A percentile compares a stretch with the other conserved stretches of the same genome.
Conservation (phyloP, 2,113 vertebrate species). For the Machaerirhynchus nigripectus region DNA sequence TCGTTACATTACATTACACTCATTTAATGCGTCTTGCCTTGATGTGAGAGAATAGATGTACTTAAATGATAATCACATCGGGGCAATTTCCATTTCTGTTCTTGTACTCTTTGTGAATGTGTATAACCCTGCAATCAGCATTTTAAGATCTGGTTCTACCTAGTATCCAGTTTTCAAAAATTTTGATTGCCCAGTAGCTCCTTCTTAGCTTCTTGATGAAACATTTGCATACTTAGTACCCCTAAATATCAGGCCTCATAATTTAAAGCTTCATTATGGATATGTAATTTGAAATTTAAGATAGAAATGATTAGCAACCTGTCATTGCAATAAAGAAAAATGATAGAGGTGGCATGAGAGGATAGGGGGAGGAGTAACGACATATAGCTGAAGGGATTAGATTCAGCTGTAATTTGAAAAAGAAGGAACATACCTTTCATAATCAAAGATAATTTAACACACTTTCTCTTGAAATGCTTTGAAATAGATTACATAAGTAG, state of each 20-base stretch:
- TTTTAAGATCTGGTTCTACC: constrained; percentile 13
- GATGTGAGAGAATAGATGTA: neutral
- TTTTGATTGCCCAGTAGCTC: constrained; percentile 24
- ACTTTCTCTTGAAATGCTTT: neutral
- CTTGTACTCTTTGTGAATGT: neutral
- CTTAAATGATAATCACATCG: constrained; percentile 39
- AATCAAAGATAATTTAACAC: neutral
- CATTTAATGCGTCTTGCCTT: constrained; percentile 2
- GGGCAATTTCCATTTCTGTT: constrained; percentile 2
- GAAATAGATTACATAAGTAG: neutral
- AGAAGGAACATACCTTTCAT: neutral
- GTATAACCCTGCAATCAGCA: constrained; percentile 29
- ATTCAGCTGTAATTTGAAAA: neutral
- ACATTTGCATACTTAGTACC: neutral
- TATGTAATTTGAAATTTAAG: neutral
- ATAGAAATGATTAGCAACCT: neutral
- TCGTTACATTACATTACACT: neutral
- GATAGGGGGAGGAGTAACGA: neutral
- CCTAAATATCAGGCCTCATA: neutral
- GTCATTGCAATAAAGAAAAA: neutral
- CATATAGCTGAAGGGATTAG: neutral
- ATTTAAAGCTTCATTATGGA: constrained; percentile 18
- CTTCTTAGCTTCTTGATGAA: constrained; percentile 19
- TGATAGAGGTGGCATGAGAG: neutral
- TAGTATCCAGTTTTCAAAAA: constrained; percentile 8